Evolutionary conservation across 2,888 invertebrate species (phyloP), one percentile per base, ranked within the genome.

Genomic region (Parascotia fuliginaria): DNA sequence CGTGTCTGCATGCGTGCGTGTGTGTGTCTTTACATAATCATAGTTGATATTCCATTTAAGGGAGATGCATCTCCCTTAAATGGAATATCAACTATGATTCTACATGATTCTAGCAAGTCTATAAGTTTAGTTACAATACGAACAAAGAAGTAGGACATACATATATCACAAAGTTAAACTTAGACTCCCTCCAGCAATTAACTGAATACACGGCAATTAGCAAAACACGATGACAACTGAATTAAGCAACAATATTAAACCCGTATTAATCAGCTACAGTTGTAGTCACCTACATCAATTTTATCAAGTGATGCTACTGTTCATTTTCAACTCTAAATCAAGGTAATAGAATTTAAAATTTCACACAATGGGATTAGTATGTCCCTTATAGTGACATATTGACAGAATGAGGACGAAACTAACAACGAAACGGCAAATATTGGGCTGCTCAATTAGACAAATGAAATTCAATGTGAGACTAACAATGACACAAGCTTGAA

Each of bases 351-450:
- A 71, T 57, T 49, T 67, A 77, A 69, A 73, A 69, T 81, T 45
- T 55, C 33, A 55, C 60, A 61, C 47, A 55, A 61, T 43, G 44
- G 34, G 51, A 70, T 72, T 54, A 68, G 63, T 70, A 68, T 75
- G 76, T 81, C 79, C 76, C 83, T 79, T 84, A 80, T 81, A 81
- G 79, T 79, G 79, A 83, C 75, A 68, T 88, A 86, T 89, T 89
- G 88, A 89, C 87, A 84, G 80, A 81, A 81, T 77, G 73, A 79
- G 82, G 79, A 84, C 83, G 80, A 72, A 79, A 83, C 87, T 87
- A 87, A 86, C 85, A 83, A 80, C 81, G 70, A 79, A 81, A 86
- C 77, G 77, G 72, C 85, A 87, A 89, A 89, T 87, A 87, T 89
- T 87, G 85, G 81, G 75, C 55, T 77, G 81, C 80, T 75, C 83